These are phyloP conservation scores for Parthenolecanium corni DNA, from an alignment of 2,888 invertebrate genomes.

Conservation along the genomic window DNA sequence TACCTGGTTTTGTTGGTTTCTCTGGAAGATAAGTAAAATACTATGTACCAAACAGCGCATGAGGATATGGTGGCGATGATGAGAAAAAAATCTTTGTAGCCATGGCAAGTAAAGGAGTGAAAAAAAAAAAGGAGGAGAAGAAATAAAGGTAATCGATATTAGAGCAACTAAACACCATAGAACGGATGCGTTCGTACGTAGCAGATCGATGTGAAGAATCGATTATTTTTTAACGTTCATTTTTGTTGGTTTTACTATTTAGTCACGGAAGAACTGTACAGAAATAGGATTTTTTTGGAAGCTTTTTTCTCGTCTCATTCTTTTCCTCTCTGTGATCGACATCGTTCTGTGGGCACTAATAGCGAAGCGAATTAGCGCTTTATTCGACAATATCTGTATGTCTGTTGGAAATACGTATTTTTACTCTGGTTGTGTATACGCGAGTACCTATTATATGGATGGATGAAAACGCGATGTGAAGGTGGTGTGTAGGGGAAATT, in stretches of 20 bases:
- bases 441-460: too few species aligned
- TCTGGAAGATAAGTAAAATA: not conserved
- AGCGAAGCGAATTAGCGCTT: conserved; percentile 7
- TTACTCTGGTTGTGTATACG: too few species aligned
- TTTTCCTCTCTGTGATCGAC: not conserved
- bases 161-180: not conserved
- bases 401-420: conserved; percentile 4
- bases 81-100: conserved; percentile 1
- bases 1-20: conserved; percentile 1
- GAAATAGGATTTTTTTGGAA: conserved; percentile 7
- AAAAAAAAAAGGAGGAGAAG: too few species aligned
- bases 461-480: not conserved
- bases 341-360: conserved; percentile 2
- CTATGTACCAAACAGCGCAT: not conserved
- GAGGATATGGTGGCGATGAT: not conserved
- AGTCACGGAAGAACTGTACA: conserved; percentile 15
- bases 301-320: too few species aligned
- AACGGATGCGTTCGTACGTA: conserved; percentile 8
- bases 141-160: not conserved
- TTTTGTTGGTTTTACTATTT: conserved; percentile 16
- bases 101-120: not conserved
- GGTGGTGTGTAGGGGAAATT: not conserved
- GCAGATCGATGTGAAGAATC: conserved; percentile 7
- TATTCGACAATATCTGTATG: not conserved
- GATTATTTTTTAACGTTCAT: conserved; percentile 16